phyloP scores from a whole-genome alignment of 2,888 invertebrate species.

The Bombylius major region DNA sequence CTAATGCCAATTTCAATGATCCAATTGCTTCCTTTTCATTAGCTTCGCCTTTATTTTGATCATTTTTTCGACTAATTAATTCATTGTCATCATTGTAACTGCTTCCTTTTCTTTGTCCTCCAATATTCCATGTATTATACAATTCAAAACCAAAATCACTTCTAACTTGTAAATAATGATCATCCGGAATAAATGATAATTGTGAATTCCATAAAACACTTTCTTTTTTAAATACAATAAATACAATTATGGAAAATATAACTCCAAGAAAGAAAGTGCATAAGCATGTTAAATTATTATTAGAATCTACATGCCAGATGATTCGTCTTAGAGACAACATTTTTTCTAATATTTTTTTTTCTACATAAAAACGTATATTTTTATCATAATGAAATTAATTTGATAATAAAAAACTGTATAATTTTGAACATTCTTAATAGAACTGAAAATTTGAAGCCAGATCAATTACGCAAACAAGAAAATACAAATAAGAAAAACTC shows the following conservation, averaged over 20 bases:
- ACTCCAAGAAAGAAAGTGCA: not conserved
- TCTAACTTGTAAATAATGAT: not conserved
- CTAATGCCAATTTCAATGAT: constrained; percentile 70
- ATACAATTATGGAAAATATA: not conserved
- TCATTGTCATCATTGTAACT: not conserved
- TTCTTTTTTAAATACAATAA: not conserved
- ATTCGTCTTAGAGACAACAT: not conserved
- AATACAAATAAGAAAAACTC: too few species aligned
- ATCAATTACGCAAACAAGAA: too few species aligned
- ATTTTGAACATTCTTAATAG: too few species aligned
- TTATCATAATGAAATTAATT: too few species aligned
- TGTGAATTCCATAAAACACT: not conserved
- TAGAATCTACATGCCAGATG: not conserved
- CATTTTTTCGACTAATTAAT: not conserved
- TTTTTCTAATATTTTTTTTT: not conserved
- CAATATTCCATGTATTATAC: not conserved
- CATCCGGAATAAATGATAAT: not conserved
- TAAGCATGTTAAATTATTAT: not conserved
- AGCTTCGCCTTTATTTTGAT: constrained; percentile 18
- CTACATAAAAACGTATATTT: too few species aligned
- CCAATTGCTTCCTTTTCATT: constrained; percentile 60
- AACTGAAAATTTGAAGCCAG: too few species aligned
- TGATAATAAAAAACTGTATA: too few species aligned
- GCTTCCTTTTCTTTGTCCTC: not conserved
- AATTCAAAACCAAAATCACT: not conserved